Conservation (phyloP, 2,797 vertebrate genomes). For the Leptoclinus maculatus region DNA sequence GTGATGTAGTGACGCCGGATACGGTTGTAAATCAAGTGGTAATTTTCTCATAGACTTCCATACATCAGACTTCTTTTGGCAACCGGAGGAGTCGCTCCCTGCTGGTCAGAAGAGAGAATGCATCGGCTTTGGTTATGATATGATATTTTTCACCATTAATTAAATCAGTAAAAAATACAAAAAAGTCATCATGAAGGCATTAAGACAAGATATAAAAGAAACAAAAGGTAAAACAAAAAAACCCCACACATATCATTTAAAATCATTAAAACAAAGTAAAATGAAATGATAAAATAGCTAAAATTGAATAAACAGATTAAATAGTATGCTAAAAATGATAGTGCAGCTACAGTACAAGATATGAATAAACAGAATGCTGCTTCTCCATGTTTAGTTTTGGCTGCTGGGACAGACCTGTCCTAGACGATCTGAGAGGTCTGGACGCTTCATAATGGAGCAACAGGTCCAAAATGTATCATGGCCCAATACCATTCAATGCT, state of each 20-base stretch:
- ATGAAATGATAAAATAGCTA: not conserved
- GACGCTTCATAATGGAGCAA: not conserved
- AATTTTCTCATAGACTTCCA: too few species aligned
- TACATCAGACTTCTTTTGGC: too few species aligned
- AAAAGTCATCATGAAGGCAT: not conserved
- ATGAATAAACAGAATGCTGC: conserved; percentile 4
- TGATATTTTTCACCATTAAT: not conserved
- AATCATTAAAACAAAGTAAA: not conserved
- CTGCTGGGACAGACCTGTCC: not conserved
- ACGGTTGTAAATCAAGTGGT: too few species aligned
- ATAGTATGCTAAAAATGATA: not conserved
- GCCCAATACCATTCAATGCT: too few species aligned
- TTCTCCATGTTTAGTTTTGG: not conserved
- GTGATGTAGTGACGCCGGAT: too few species aligned
- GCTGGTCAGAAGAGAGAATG: too few species aligned
- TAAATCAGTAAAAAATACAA: too few species aligned
- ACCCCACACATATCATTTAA: not conserved
- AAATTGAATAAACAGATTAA: not conserved
- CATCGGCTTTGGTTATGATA: not conserved
- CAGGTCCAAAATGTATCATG: fast-evolving
- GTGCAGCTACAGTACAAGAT: not conserved
- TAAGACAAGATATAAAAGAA: not conserved
- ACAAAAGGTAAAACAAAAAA: not conserved
- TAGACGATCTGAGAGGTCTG: not conserved
- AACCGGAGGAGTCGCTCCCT: too few species aligned